Conservation (phyloP, 2,888 invertebrate genomes). For the Drosophila demipolita region DNA sequence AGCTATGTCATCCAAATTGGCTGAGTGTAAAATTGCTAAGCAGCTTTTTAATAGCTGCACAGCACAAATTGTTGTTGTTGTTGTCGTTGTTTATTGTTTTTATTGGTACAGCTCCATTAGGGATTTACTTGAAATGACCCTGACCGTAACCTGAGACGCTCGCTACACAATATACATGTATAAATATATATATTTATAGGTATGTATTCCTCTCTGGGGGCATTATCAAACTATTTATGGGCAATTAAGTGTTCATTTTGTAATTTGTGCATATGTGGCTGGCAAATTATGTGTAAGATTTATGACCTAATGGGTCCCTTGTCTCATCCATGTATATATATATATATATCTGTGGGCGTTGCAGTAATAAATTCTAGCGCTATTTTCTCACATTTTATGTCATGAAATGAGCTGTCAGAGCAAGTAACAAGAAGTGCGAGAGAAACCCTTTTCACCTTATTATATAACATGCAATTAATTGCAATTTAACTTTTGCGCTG, state of each 20-base stretch:
- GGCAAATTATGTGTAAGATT: conserved; percentile 68
- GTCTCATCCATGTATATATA: conserved; percentile 12
- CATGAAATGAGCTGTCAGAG: conserved; percentile 51
- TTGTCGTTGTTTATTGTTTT: conserved; percentile 24
- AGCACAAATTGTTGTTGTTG: conserved; percentile 10
- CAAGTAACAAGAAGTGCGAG: conserved; percentile 19
- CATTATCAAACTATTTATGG: conserved; percentile 70
- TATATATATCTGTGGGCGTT: conserved; percentile 13
- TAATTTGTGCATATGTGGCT: conserved; percentile 67
- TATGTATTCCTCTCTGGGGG: conserved; percentile 35
- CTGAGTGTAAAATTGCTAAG: conserved; percentile 52
- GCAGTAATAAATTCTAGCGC: conserved; percentile 53
- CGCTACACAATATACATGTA: conserved; percentile 2
- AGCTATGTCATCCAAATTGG: conserved; percentile 65
- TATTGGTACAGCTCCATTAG: conserved; percentile 38
- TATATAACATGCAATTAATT: conserved; percentile 65
- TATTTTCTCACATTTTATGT: conserved; percentile 61
- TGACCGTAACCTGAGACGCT: conserved; percentile 64
- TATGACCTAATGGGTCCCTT: conserved; percentile 46
- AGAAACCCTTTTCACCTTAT: conserved; percentile 42
- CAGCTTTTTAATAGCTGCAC: conserved; percentile 54
- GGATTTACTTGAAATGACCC: conserved; percentile 28
- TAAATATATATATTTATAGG: neutral
- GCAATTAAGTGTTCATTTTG: conserved; percentile 73
- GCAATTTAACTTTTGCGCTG: conserved; percentile 43